These are phyloP conservation scores for Aphidius gifuensis DNA, from an alignment of 1,140 invertebrate genomes.

Conservation along the genomic window DNA sequence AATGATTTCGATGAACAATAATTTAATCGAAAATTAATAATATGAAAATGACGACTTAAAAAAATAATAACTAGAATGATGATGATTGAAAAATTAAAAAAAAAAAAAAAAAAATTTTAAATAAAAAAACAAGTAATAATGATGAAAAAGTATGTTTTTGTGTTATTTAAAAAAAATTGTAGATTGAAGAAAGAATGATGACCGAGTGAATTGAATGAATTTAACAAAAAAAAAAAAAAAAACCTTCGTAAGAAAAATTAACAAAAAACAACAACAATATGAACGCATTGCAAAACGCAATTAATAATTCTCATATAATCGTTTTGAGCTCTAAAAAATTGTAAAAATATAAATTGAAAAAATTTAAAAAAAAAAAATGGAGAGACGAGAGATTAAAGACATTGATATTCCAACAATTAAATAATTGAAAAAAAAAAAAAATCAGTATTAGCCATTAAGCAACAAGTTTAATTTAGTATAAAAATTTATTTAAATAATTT, in stretches of 20 bases:
- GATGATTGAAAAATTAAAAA: slow-evolving; percentile 9
- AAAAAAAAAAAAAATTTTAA: slow-evolving; percentile 11
- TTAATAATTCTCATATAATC: neutral
- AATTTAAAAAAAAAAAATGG: neutral
- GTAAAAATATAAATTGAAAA: neutral
- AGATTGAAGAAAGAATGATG: neutral
- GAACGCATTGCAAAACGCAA: neutral
- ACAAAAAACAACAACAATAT: neutral
- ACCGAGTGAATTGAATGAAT: neutral
- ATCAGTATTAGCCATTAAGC: too few species aligned
- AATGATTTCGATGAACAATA: slow-evolving; percentile 40
- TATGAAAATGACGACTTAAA: slow-evolving; percentile 11
- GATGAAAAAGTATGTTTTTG: slow-evolving; percentile 13
- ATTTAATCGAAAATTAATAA: slow-evolving; percentile 25
- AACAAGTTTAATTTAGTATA: too few species aligned
- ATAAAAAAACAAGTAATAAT: neutral
- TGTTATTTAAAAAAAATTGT: slow-evolving; percentile 12
- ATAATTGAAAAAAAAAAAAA: neutral
- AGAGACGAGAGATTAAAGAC: slow-evolving; percentile 8
- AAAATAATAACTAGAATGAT: slow-evolving; percentile 17
- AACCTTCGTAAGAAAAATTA: neutral
- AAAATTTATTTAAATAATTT: too few species aligned
- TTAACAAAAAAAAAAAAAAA: neutral
- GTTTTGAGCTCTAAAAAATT: neutral
- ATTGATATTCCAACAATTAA: neutral